Conservation (phyloP, 1,140 invertebrate species). For the Tetramorium simillimum region DNA sequence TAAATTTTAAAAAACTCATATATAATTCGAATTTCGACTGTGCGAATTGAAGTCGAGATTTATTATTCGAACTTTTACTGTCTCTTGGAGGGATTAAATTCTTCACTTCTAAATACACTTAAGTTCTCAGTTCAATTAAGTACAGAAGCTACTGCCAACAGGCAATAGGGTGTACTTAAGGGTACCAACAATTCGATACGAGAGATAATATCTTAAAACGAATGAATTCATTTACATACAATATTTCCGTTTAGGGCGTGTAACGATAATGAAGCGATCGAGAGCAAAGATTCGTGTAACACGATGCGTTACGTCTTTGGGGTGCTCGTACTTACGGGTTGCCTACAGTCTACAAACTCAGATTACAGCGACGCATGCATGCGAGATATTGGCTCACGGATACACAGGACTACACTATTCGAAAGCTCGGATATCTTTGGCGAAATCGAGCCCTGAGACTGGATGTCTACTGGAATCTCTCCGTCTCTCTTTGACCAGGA, state of each 20-base stretch:
- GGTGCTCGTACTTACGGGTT: conserved; percentile 27
- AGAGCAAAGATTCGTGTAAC: conserved; percentile 28
- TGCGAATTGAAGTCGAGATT: background rate
- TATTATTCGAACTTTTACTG: background rate
- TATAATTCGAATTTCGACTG: background rate
- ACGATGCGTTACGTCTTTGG: conserved; percentile 21
- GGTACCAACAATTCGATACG: conserved; percentile 9
- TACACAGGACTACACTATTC: conserved; percentile 41
- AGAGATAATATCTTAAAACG: conserved; percentile 28
- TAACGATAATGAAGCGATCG: conserved; percentile 36
- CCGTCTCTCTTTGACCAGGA: background rate
- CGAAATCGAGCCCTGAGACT: conserved; percentile 6
- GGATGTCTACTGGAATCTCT: background rate
- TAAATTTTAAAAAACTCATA: background rate
- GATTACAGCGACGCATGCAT: conserved; percentile 46
- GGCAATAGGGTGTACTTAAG: conserved; percentile 3
- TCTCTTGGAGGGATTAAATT: background rate
- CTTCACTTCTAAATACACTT: background rate
- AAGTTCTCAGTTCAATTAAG: background rate
- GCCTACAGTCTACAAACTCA: conserved; percentile 39
- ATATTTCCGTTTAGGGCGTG: conserved; percentile 10
- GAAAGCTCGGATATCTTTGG: conserved; percentile 42
- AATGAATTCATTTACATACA: conserved; percentile 24
- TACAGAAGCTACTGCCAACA: background rate
- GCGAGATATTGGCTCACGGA: conserved; percentile 43